Conservation (phyloP, 2,888 invertebrate genomes). For the Dasysyrphus albostriatus region DNA sequence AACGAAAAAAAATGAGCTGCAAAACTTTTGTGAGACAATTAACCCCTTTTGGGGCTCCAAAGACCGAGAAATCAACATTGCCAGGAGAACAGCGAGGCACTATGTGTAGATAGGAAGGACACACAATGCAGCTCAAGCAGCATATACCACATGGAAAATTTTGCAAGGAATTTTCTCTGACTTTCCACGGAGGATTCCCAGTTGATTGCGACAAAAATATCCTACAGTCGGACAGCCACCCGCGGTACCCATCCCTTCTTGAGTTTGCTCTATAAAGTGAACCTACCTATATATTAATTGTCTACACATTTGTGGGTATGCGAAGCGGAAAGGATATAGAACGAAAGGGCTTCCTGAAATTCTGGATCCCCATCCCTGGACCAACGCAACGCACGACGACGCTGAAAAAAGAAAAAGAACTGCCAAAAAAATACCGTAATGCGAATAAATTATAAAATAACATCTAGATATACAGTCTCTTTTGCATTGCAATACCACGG, state of each 20-base stretch:
- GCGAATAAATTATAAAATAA: constrained; percentile 75
- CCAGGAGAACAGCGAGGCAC: constrained; percentile 26
- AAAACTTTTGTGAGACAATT: constrained; percentile 66
- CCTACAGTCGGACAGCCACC: constrained; percentile 55
- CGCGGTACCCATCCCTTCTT: neutral
- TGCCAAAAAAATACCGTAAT: constrained; percentile 71
- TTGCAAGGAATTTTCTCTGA: constrained; percentile 50
- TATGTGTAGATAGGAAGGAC: constrained; percentile 15
- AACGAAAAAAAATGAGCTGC: neutral
- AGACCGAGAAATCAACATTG: constrained; percentile 54
- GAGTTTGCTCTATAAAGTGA: constrained; percentile 21
- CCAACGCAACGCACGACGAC: constrained; percentile 48
- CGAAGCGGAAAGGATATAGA: constrained; percentile 35
- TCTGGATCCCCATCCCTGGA: constrained; percentile 18
- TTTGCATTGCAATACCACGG: constrained; percentile 19
- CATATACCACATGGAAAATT: constrained; percentile 5
- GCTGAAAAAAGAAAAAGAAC: constrained; percentile 31
- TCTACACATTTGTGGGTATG: constrained; percentile 64
- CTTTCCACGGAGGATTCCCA: constrained; percentile 69
- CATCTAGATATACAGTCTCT: constrained; percentile 60
- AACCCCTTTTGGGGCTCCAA: constrained; percentile 67
- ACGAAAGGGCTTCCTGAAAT: constrained; percentile 21
- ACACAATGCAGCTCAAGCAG: constrained; percentile 49
- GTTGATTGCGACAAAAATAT: constrained; percentile 74
- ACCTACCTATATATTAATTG: constrained; percentile 61